Percentiles rank a stretch among this genome's conserved stretches.
phyloP scores from a whole-genome alignment of 1,140 invertebrate genomes.

The Neotoxoptera formosana region DNA sequence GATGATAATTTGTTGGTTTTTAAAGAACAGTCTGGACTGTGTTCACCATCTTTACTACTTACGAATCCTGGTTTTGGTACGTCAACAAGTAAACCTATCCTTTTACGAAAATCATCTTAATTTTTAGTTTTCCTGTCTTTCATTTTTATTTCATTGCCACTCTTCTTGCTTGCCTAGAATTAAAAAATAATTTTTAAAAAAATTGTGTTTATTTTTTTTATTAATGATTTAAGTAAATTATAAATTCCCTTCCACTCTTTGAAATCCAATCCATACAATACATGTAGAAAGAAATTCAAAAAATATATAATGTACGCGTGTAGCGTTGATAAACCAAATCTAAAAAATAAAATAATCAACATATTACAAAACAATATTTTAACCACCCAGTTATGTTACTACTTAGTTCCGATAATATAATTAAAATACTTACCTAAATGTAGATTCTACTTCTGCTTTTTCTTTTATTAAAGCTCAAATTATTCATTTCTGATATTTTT shows the following conservation, averaged over 20 bases:
- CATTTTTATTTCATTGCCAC: background rate
- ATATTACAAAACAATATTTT: background rate
- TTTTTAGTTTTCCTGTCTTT: background rate
- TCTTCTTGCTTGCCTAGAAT: background rate
- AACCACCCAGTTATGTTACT: background rate
- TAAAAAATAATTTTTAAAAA: background rate
- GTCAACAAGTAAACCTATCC: background rate
- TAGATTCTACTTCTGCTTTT: background rate
- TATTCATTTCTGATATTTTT: constrained; percentile 26
- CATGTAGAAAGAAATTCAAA: background rate
- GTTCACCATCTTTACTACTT: background rate
- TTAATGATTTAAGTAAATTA: background rate
- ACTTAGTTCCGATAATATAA: background rate
- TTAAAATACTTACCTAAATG: background rate
- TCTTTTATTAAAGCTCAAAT: background rate
- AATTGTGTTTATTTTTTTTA: too few relatives aligned
- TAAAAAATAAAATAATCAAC: background rate
- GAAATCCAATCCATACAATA: background rate
- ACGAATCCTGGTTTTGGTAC: background rate
- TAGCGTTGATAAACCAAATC: background rate
- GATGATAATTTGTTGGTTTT: too few relatives aligned
- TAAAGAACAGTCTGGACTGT: too few relatives aligned
- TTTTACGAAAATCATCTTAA: background rate
- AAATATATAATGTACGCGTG: background rate
- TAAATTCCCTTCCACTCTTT: background rate